phyloP scores from a whole-genome alignment of 2,113 vertebrate species.

The Tor tambroides region DNA sequence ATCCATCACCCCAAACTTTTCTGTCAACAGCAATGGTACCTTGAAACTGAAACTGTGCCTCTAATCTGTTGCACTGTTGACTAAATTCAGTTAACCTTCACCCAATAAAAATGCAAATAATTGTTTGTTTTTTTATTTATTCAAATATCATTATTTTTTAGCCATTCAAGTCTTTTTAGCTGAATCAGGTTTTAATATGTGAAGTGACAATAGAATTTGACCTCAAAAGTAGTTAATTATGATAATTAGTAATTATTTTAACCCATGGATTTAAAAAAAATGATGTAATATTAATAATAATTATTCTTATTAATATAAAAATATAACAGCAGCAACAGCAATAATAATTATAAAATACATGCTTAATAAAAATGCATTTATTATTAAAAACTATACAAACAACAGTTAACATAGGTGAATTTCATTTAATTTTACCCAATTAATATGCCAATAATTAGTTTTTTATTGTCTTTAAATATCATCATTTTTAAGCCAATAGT shows the following conservation, averaged over 20 bases:
- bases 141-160: not conserved
- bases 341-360: not conserved
- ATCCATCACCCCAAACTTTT: constrained; percentile 38
- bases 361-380: not conserved
- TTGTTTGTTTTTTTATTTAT: not conserved
- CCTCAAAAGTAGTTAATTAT: not conserved
- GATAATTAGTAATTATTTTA: not conserved
- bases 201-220: not conserved
- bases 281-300: not conserved
- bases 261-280: not conserved
- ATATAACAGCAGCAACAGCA: not conserved
- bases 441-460: no score
- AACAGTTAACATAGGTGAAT: not conserved
- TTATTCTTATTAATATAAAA: not conserved
- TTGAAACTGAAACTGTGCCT: not conserved
- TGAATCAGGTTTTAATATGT: not conserved
- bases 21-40: not conserved
- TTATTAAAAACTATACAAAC: not conserved
- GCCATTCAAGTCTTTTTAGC: not conserved
- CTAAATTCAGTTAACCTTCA: not conserved
- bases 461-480: no score
- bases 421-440: not conserved
- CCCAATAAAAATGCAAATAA: not conserved
- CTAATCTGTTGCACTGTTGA: not conserved
- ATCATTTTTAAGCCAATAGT: no score